Conservation (phyloP, 2,113 vertebrate genomes). For the Carollia perspicillata region DNA sequence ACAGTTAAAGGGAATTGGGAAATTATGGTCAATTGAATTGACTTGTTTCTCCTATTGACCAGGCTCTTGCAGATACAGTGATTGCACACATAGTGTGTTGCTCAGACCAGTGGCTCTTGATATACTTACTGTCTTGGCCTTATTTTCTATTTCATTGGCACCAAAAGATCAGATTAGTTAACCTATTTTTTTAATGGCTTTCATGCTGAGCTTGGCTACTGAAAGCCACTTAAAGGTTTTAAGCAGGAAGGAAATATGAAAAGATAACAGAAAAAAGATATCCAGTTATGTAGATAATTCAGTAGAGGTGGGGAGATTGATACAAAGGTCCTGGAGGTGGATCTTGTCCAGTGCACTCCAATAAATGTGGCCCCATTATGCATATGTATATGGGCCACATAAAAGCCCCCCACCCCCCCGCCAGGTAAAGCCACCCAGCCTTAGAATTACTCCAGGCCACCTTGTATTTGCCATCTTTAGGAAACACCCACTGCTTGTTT, state of each 20-base stretch:
- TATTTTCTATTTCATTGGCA: background rate
- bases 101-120: background rate
- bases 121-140: background rate
- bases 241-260: background rate
- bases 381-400: rapidly evolving
- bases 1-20: background rate
- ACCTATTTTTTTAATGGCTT: background rate
- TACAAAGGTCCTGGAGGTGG: background rate
- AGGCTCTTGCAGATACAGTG: background rate
- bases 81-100: background rate
- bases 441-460: background rate
- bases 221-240: background rate
- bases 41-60: background rate
- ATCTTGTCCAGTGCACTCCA: background rate
- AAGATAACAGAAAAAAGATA: background rate
- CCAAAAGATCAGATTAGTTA: background rate
- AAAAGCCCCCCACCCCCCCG: no score
- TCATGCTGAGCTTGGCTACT: background rate
- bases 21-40: background rate
- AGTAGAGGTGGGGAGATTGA: background rate
- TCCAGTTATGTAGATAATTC: background rate
- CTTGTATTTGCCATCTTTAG: background rate
- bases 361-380: background rate
- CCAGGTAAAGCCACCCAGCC: rapidly evolving
- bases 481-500: background rate